phyloP scores from a whole-genome alignment of 2,113 vertebrate genomes.

The Saguinus imperator region DNA sequence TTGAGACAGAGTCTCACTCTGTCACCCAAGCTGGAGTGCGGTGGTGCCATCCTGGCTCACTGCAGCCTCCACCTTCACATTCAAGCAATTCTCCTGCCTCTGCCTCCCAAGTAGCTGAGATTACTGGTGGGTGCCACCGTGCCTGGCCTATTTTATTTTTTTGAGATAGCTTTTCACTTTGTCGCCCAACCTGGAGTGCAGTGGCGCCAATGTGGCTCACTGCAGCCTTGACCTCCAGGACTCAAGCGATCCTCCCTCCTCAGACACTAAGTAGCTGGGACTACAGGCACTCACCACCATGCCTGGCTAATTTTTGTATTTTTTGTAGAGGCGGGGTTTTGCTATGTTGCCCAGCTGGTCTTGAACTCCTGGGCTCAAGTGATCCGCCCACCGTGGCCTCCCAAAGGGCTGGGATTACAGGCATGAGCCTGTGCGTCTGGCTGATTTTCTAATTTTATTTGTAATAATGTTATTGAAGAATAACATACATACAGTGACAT shows the following conservation, averaged over 20 bases:
- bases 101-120: background rate
- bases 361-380: background rate
- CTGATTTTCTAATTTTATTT: background rate
- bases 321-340: background rate
- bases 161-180: background rate
- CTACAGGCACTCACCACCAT: too few species aligned
- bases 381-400: background rate
- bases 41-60: background rate
- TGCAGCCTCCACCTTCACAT: background rate
- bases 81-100: background rate
- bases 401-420: background rate
- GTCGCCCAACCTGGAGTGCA: background rate
- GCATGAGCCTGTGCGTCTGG: background rate
- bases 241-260: background rate
- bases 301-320: background rate
- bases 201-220: background rate
- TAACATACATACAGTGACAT: background rate
- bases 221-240: background rate
- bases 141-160: background rate
- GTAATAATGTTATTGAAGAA: background rate
- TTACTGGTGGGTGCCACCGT: background rate
- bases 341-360: background rate
- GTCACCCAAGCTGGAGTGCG: background rate
- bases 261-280: background rate
- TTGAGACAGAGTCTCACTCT: background rate